These are phyloP conservation scores for Crotalus helleri DNA, from an alignment of 2,113 vertebrate genomes.

Conservation along the genomic window DNA sequence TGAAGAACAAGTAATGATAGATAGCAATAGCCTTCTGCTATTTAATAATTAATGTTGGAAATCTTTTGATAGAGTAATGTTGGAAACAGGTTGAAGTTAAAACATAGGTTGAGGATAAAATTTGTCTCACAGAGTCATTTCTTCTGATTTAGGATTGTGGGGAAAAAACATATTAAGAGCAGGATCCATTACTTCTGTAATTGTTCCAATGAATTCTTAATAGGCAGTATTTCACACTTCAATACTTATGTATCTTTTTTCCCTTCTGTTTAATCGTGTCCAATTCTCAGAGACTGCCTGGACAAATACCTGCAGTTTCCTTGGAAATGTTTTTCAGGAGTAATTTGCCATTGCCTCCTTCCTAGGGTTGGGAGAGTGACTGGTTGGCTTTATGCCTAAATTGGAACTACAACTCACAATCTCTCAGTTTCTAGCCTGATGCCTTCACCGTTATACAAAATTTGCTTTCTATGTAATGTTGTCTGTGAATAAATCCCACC, in stretches of 20 bases:
- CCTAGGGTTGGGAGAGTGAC: background rate
- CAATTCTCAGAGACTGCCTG: background rate
- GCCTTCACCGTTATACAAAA: background rate
- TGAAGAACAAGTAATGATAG: background rate
- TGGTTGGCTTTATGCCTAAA: background rate
- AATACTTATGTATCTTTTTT: background rate
- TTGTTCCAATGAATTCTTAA: conserved; percentile 55
- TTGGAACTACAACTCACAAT: background rate
- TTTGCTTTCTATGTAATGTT: background rate
- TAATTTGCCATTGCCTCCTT: background rate
- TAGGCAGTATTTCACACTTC: conserved; percentile 43
- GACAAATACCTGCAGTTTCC: background rate
- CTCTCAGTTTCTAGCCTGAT: background rate
- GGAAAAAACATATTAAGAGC: background rate
- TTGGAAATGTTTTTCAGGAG: background rate
- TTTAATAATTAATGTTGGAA: background rate
- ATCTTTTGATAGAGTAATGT: background rate
- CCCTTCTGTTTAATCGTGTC: background rate
- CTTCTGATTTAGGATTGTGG: background rate
- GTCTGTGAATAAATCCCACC: background rate
- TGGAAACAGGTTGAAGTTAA: background rate
- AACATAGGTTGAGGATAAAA: background rate
- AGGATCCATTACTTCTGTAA: conserved; percentile 20
- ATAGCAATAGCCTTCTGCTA: background rate
- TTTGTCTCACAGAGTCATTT: background rate